phyloP scores from a whole-genome alignment of 2,113 vertebrate genomes.

The Cyphomyrus plagiostoma region DNA sequence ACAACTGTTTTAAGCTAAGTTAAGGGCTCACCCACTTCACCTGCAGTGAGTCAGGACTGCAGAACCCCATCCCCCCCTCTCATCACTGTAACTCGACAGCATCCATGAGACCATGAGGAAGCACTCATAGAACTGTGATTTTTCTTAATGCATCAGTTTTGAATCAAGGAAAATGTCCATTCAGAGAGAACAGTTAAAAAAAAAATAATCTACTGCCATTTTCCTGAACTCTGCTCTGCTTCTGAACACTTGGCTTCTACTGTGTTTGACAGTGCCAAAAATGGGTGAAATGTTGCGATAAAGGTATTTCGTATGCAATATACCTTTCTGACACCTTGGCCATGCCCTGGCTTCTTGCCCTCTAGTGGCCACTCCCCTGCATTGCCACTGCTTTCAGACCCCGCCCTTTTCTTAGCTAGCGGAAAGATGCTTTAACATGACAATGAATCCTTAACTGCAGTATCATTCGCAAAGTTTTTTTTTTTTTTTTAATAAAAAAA shows the following conservation, averaged over 20 bases:
- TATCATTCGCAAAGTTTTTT: constrained; percentile 43
- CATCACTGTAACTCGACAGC: not conserved
- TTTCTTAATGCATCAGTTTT: constrained; percentile 30
- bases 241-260: constrained; percentile 42
- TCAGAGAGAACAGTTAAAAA: not conserved
- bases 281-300: constrained; percentile 42
- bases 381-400: constrained; percentile 49
- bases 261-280: constrained; percentile 56
- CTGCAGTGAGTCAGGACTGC: not conserved
- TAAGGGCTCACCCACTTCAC: not conserved
- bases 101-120: not conserved
- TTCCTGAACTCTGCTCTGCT: constrained; percentile 25
- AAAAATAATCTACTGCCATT: constrained; percentile 11
- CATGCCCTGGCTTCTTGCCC: constrained; percentile 61
- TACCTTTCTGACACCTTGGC: constrained; percentile 42
- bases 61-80: not conserved
- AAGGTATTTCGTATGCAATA: constrained; percentile 58
- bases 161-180: constrained; percentile 53
- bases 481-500: not conserved
- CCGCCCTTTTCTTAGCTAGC: constrained; percentile 40
- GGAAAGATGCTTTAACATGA: constrained; percentile 39
- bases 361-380: constrained; percentile 52
- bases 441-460: constrained; percentile 39
- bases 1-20: constrained; percentile 40
- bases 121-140: not conserved